These are phyloP conservation scores for Jordanella pulchra DNA, from an alignment of 2,797 vertebrate genomes.

Conservation along the genomic window DNA sequence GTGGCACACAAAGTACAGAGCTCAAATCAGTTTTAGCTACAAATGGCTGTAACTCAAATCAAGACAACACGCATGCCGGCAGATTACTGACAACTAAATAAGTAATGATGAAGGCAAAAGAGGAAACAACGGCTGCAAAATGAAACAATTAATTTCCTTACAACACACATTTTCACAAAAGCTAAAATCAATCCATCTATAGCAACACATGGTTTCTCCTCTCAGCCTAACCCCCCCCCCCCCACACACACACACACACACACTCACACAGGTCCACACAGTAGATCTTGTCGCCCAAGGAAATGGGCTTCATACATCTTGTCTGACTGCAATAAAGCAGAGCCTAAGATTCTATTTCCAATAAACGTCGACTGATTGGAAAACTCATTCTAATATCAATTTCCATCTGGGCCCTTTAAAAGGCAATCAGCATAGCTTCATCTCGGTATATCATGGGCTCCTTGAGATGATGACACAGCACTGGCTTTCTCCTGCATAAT, in stretches of 20 bases:
- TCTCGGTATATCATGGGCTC: constrained; percentile 82
- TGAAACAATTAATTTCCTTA: constrained; percentile 68
- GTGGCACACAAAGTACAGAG: constrained; percentile 33
- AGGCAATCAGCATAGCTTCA: constrained; percentile 85
- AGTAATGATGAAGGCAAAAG: constrained; percentile 54
- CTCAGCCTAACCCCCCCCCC: constrained; percentile 24
- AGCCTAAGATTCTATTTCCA: constrained; percentile 81
- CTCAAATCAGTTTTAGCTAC: constrained; percentile 21
- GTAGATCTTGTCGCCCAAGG: constrained; percentile 76
- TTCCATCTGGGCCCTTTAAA: constrained; percentile 85
- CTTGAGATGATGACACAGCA: constrained; percentile 86
- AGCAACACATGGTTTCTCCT: constrained; percentile 63
- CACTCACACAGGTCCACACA: constrained; percentile 45
- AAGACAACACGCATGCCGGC: constrained; percentile 22
- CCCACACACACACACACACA: constrained; percentile 48
- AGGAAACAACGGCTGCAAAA: constrained; percentile 53
- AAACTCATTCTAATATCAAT: constrained; percentile 87
- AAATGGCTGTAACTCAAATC: constrained; percentile 23
- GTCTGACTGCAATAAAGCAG: constrained; percentile 82
- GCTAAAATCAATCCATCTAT: constrained; percentile 69
- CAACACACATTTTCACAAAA: constrained; percentile 48
- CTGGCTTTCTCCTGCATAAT: constrained; percentile 81
- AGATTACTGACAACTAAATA: constrained; percentile 56
- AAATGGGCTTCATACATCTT: constrained; percentile 83
- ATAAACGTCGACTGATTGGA: constrained; percentile 85